A percentile compares a stretch with the other conserved stretches of the same genome.
phyloP scores from a whole-genome alignment of 2,888 invertebrate species.

The Drosophila antonietae region DNA sequence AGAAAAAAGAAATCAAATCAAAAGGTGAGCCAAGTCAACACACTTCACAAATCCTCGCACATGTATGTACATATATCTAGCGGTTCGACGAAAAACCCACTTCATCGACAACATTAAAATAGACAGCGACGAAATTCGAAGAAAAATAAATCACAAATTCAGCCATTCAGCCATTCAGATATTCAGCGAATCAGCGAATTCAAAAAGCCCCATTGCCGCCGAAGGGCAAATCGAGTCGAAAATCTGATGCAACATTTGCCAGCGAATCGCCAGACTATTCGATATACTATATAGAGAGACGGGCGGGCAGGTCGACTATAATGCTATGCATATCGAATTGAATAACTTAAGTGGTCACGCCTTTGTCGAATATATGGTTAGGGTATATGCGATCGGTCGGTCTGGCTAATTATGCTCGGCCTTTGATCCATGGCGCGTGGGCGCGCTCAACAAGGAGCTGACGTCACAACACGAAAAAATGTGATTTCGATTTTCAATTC shows the following conservation, averaged over 20 bases:
- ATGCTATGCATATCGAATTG: slow-evolving; percentile 47
- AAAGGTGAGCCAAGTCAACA: slow-evolving; percentile 61
- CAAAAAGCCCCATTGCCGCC: slow-evolving; percentile 22
- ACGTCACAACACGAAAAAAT: slow-evolving; percentile 30
- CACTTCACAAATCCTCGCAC: background rate
- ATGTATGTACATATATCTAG: background rate
- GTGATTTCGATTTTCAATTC: slow-evolving; percentile 29
- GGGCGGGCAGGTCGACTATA: background rate
- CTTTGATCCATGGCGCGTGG: slow-evolving; percentile 40
- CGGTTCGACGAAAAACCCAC: background rate
- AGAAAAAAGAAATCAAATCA: slow-evolving; percentile 82
- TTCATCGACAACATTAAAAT: background rate
- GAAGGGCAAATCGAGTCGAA: slow-evolving; percentile 59
- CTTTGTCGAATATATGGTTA: slow-evolving; percentile 30
- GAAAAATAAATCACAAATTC: slow-evolving; percentile 13
- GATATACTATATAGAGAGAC: background rate
- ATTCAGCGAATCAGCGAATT: slow-evolving; percentile 31
- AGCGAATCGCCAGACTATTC: slow-evolving; percentile 56
- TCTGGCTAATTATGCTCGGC: slow-evolving; percentile 8
- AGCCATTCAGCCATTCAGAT: slow-evolving; percentile 15
- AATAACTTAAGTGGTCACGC: slow-evolving; percentile 64
- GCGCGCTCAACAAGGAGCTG: slow-evolving; percentile 28
- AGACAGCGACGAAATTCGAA: slow-evolving; percentile 7
- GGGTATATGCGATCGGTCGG: slow-evolving; percentile 3
- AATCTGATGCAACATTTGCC: slow-evolving; percentile 78